These are phyloP conservation scores for Lagocephalus sceleratus DNA, from an alignment of 2,797 vertebrate species.

Conservation along the genomic window DNA sequence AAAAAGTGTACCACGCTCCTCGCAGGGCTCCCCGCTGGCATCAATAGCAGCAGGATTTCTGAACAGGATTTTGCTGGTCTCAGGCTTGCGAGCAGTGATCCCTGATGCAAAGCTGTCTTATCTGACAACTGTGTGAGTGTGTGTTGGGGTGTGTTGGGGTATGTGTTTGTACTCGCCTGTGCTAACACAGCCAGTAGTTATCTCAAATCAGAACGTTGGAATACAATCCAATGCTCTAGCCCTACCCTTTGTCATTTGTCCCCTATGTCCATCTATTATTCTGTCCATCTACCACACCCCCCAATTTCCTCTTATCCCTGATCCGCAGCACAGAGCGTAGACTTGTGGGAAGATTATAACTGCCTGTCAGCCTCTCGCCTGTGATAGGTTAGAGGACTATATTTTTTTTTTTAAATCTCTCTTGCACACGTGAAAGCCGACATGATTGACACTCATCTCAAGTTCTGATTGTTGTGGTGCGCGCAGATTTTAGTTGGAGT, in stretches of 20 bases:
- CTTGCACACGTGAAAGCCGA: constrained; percentile 40
- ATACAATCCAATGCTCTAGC: constrained; percentile 15
- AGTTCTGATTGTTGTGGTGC: constrained; percentile 51
- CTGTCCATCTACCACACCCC: constrained; percentile 24
- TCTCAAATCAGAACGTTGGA: constrained; percentile 45
- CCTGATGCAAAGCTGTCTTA: constrained; percentile 63
- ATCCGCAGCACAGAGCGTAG: constrained; percentile 47
- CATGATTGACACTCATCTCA: constrained; percentile 65
- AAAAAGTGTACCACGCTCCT: constrained; percentile 45
- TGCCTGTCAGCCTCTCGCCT: constrained; percentile 60
- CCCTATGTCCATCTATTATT: constrained; percentile 7
- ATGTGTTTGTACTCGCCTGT: neutral
- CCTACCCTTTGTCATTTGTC: neutral
- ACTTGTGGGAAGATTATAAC: constrained; percentile 66
- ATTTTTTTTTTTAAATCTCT: constrained; percentile 14
- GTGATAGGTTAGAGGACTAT: constrained; percentile 47
- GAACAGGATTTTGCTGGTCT: constrained; percentile 59
- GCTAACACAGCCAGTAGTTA: constrained; percentile 41
- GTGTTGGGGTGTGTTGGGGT: constrained; percentile 12
- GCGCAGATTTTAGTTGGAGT: constrained; percentile 47
- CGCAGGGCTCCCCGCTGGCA: constrained; percentile 55
- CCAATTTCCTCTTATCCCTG: constrained; percentile 44
- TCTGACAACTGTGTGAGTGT: constrained; percentile 48
- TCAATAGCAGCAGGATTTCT: constrained; percentile 60
- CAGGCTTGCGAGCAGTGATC: constrained; percentile 58